Evolutionary conservation across 2,797 vertebrate species (phyloP), one percentile per base, ranked within the genome.

Genomic region (Potorous gilbertii): DNA sequence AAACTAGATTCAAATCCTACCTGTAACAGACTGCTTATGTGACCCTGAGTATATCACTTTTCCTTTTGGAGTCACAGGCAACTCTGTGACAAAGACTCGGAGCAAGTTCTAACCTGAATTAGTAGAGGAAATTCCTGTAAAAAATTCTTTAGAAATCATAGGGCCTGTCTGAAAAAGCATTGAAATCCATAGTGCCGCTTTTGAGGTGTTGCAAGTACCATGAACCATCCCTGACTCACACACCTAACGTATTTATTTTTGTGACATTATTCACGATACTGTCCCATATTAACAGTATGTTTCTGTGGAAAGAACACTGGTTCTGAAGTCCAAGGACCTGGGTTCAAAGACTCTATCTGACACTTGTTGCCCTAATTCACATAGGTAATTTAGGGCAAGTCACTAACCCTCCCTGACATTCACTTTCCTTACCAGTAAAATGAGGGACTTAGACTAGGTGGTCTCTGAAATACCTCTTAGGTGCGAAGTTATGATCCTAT

Each of bases 401-500:
- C 34, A 90, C 57, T 46, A 94, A 94, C 81, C 3, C 1, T 55
- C 54, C 31, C 28, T 34, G 14, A 93, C 4, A 29, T 56, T 89
- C 52, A 89, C 52, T 14, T 5, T 94, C 91, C 8, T 46, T 24
- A 34, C 29, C 11, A 12, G 29, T 13, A 66, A 66, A n/a, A 66
- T 66, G 34, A 66, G 14, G 13, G 34, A 13, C 74, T 21, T 74
- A 13, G 21, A 46, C 9, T 24, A 81, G 8, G 40, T 46, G 40
- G 74, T 46, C 40, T 81, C 74, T 46, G 8, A 46, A 81, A 27
- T 90, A 55, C 34, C 93, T 87, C 50, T 57, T 31, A 94, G 54
- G 5, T 66, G 93, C 96, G 91, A 90, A 91, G 11, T 87, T 18
- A 46, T 62, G 54, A 91, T 46, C 31, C n/a, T 93, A 21, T 93